Conservation (phyloP, 2,113 vertebrate species). For the Gracilinanus agilis region DNA sequence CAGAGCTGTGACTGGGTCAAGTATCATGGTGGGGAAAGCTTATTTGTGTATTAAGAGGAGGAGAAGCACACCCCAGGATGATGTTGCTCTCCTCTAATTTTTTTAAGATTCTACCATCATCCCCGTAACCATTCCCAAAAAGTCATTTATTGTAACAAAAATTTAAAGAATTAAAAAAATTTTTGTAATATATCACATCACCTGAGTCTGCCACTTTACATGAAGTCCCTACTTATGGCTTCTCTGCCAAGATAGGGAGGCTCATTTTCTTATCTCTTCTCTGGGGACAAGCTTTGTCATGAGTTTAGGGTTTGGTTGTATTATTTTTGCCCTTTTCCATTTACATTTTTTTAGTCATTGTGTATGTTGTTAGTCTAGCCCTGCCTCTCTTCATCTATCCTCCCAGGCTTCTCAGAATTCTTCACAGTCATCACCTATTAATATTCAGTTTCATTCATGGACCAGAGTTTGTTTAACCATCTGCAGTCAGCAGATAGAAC, state of each 20-base stretch:
- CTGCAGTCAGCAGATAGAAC: not conserved
- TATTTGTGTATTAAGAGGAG: not conserved
- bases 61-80: not conserved
- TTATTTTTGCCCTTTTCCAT: not conserved
- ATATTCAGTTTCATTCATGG: not conserved
- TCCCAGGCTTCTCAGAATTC: not conserved
- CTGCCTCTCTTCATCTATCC: not conserved
- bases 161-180: no score
- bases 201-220: no score
- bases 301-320: not conserved
- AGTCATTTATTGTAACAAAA: no score
- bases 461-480: not conserved
- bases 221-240: not conserved
- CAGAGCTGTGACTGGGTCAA: not conserved
- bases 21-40: not conserved
- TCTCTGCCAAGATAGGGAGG: not conserved
- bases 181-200: no score
- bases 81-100: no score
- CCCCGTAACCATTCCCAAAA: no score
- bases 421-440: not conserved
- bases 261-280: not conserved
- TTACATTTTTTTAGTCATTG: not conserved
- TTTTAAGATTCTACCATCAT: no score
- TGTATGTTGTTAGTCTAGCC: not conserved
- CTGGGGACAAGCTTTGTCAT: not conserved